Evolutionary conservation across 2,797 vertebrate species (phyloP).

Genomic region (Lagocephalus sceleratus): DNA sequence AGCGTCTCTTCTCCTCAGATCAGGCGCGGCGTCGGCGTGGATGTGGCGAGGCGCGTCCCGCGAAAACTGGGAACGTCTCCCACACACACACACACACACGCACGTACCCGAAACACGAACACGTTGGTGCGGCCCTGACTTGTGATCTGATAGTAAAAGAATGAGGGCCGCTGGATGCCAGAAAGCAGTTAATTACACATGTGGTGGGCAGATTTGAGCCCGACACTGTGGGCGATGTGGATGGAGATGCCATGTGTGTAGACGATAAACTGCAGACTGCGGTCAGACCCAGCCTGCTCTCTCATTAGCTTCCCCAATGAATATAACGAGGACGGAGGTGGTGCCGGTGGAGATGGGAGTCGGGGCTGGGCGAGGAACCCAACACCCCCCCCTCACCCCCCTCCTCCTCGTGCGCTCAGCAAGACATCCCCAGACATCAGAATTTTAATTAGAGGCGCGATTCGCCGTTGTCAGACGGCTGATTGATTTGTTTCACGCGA

Average conservation of each 20-base stretch:
- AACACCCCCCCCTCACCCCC: slow-evolving; percentile 41
- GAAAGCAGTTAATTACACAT: slow-evolving; percentile 73
- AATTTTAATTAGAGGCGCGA: slow-evolving; percentile 50
- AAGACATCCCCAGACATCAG: slow-evolving; percentile 33
- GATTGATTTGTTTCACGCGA: slow-evolving; percentile 51
- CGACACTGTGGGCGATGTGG: slow-evolving; percentile 68
- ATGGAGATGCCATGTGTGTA: slow-evolving; percentile 72
- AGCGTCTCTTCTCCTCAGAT: slow-evolving; percentile 5
- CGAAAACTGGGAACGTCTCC: slow-evolving; percentile 32
- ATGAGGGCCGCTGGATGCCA: slow-evolving; percentile 57
- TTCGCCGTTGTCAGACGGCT: slow-evolving; percentile 24
- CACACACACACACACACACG: no score
- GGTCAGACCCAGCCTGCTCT: slow-evolving; percentile 62
- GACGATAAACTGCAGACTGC: slow-evolving; percentile 70
- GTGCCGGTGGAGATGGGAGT: slow-evolving; percentile 10
- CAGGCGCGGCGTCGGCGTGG: slow-evolving; percentile 1
- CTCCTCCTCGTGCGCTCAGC: slow-evolving; percentile 27
- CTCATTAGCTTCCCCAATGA: slow-evolving; percentile 66
- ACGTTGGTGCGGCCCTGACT: slow-evolving; percentile 23
- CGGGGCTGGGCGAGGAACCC: neutral
- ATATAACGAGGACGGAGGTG: slow-evolving; percentile 59
- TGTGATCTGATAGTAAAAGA: slow-evolving; percentile 68
- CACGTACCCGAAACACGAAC: slow-evolving; percentile 34
- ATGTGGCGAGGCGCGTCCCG: slow-evolving; percentile 35
- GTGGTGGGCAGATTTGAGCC: slow-evolving; percentile 74